Conservation (phyloP, 2,888 invertebrate genomes). For the Anarsia innoxiella region DNA sequence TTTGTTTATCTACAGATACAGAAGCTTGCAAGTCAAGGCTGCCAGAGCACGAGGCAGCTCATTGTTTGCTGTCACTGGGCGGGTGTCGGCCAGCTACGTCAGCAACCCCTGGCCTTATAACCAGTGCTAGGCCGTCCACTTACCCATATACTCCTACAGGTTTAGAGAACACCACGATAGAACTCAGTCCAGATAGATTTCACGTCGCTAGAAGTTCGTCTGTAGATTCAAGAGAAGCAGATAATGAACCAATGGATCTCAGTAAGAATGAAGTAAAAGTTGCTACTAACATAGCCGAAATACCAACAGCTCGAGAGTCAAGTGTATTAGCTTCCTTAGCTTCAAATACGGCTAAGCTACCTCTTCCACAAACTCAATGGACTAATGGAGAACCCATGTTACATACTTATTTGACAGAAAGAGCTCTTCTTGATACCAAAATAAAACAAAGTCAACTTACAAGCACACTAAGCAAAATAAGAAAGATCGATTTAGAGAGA, state of each 20-base stretch:
- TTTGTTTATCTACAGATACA: conserved; percentile 75
- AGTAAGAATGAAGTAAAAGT: conserved; percentile 59
- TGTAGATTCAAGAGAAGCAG: conserved; percentile 52
- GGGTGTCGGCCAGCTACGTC: conserved; percentile 72
- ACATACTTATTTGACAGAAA: conserved; percentile 83
- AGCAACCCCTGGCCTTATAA: conserved; percentile 71
- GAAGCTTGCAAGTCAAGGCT: conserved; percentile 82
- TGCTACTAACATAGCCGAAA: conserved; percentile 59
- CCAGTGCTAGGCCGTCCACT: conserved; percentile 78
- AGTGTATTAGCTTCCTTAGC: conserved; percentile 77
- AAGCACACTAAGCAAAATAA: conserved; percentile 47
- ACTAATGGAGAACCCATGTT: conserved; percentile 78
- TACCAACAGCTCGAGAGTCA: conserved; percentile 78
- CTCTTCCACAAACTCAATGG: conserved; percentile 74
- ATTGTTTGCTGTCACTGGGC: conserved; percentile 84
- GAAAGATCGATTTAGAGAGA: conserved; percentile 49
- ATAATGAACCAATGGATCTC: conserved; percentile 72
- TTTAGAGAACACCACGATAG: conserved; percentile 37
- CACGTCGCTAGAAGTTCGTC: conserved; percentile 33
- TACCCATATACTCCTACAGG: conserved; percentile 78
- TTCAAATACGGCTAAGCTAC: conserved; percentile 77
- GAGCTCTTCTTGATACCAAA: conserved; percentile 80
- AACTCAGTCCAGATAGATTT: conserved; percentile 43
- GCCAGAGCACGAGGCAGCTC: conserved; percentile 90
- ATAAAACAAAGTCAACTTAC: conserved; percentile 80